Conservation (phyloP, 37 sponge, comb jelly and placozoan species). For the Spongia lamella region DNA sequence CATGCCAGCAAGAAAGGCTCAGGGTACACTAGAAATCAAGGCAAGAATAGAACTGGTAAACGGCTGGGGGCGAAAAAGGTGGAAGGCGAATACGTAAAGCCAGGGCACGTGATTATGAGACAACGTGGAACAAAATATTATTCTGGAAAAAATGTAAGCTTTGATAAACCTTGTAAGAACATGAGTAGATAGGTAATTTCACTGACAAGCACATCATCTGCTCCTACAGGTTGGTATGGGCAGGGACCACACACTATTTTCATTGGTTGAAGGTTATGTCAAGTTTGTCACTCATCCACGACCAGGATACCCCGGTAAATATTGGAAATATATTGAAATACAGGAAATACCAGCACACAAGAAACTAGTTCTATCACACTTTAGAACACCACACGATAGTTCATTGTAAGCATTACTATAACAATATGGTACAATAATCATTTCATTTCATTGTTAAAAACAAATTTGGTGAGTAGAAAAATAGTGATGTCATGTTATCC, state of each 20-base stretch:
- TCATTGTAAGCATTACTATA: not conserved
- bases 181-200: too few species aligned
- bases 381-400: not conserved
- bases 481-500: too few species aligned
- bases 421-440: not conserved
- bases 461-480: too few species aligned
- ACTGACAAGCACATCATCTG: too few species aligned
- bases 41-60: conserved; percentile 64
- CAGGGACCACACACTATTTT: conserved; percentile 81
- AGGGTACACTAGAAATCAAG: conserved; percentile 62
- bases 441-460: too few species aligned
- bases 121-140: conserved; percentile 79
- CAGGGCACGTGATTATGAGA: conserved; percentile 73
- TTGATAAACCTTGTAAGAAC: too few species aligned
- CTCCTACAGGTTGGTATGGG: conserved; percentile 94
- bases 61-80: conserved; percentile 67
- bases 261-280: conserved; percentile 76
- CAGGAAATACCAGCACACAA: too few species aligned
- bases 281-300: conserved; percentile 44
- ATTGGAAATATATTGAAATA: too few species aligned
- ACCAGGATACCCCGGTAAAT: too few species aligned
- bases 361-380: too few species aligned
- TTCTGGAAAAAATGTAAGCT: conserved; percentile 80
- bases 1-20: conserved; percentile 78
- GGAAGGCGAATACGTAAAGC: conserved; percentile 69